A percentile compares a stretch with the other conserved stretches of the same genome.
These are phyloP conservation scores for Camponotus fellah DNA, from an alignment of 2,888 invertebrate species.

Conservation along the genomic window DNA sequence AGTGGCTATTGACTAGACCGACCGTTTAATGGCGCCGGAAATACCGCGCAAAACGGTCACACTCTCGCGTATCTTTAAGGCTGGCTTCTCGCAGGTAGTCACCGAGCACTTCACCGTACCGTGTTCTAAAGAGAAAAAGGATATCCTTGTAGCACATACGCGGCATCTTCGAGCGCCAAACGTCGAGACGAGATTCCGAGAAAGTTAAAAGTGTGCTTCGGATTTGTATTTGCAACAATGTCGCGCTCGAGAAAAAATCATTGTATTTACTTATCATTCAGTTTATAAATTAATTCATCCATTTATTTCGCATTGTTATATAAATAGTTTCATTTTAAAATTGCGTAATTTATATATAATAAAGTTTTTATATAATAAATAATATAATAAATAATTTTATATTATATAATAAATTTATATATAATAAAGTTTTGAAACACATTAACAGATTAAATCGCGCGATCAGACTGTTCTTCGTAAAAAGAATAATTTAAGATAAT, in stretches of 20 bases:
- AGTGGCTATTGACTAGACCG: slow-evolving; percentile 70
- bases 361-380: neutral
- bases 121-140: slow-evolving; percentile 37
- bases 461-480: neutral
- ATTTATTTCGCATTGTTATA: neutral
- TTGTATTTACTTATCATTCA: neutral
- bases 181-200: slow-evolving; percentile 42
- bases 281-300: neutral
- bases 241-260: neutral
- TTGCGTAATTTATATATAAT: neutral
- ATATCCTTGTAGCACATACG: slow-evolving; percentile 33
- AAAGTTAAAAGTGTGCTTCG: slow-evolving; percentile 36
- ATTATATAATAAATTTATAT: too few species aligned
- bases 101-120: slow-evolving; percentile 25
- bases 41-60: slow-evolving; percentile 71
- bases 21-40: slow-evolving; percentile 74
- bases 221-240: slow-evolving; percentile 29
- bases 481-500: neutral
- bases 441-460: neutral
- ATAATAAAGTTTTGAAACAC: neutral
- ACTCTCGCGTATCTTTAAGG: slow-evolving; percentile 58
- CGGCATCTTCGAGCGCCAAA: slow-evolving; percentile 25
- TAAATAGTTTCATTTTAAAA: neutral
- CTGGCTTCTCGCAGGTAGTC: slow-evolving; percentile 43
- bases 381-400: too few species aligned